Percentiles rank a stretch among this genome's conserved stretches.
phyloP scores from a whole-genome alignment of 2,113 vertebrate genomes.

The Psilopogon haemacephalus region DNA sequence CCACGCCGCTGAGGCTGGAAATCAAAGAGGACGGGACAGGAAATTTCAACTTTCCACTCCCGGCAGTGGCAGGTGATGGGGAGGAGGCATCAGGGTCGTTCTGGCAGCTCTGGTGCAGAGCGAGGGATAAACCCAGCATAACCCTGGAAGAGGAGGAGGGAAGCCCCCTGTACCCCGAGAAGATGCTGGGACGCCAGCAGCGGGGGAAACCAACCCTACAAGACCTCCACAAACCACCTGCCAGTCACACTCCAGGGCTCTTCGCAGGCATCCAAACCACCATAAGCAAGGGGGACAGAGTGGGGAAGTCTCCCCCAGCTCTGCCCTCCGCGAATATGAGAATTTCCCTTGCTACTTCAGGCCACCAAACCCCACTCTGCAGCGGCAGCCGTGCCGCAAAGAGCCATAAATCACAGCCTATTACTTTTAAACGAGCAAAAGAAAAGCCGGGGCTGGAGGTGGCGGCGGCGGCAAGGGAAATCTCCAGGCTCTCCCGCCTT shows the following conservation, averaged over 20 bases:
- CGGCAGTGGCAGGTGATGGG: neutral
- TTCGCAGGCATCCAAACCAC: neutral
- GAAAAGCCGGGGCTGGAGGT: neutral
- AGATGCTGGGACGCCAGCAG: neutral
- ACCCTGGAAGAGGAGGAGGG: neutral
- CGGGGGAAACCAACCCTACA: neutral
- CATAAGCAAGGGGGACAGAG: fast-evolving
- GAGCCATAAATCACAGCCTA: neutral
- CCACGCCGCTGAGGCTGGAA: neutral
- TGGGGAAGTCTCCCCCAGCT: neutral
- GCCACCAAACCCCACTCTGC: neutral
- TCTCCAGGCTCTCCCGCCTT: neutral
- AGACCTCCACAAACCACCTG: neutral
- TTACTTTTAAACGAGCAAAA: neutral
- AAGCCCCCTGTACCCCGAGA: fast-evolving
- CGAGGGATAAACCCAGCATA: neutral
- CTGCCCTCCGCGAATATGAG: fast-evolving
- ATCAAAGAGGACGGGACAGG: neutral
- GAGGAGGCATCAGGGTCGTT: fast-evolving
- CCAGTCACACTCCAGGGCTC: neutral
- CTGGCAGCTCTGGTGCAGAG: neutral
- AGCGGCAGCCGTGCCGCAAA: neutral
- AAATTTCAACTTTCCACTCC: neutral
- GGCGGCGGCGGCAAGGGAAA: neutral
- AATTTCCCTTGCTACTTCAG: neutral